Evolutionary conservation across 37 sponge, comb jelly and placozoan genomes (phyloP).

Genomic region (Chondrosia reniformis): DNA sequence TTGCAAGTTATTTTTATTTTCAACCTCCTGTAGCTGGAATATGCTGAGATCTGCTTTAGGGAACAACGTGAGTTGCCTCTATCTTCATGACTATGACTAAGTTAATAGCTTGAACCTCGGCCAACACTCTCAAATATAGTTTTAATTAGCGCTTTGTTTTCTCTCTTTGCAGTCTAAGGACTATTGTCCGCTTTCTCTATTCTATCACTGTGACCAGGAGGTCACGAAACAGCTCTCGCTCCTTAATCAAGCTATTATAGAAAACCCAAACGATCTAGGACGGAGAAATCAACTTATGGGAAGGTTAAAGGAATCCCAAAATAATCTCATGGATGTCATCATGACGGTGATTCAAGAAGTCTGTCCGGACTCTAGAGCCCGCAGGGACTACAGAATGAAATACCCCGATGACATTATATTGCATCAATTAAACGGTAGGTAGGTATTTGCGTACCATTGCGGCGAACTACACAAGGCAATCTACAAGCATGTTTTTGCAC

Average conservation of each 20-base stretch:
- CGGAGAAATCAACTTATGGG: slow-evolving; percentile 44
- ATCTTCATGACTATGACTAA: no score
- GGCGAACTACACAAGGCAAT: no score
- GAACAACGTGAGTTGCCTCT: no score
- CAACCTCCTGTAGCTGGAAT: no score
- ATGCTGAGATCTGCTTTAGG: no score
- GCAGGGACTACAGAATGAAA: slow-evolving; percentile 69
- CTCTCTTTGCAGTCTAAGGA: slow-evolving; percentile 49
- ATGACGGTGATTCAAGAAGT: slow-evolving; percentile 35
- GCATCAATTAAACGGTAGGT: slow-evolving; percentile 73
- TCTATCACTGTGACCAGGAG: slow-evolving; percentile 69
- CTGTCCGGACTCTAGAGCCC: slow-evolving; percentile 35
- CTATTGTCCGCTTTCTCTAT: slow-evolving; percentile 44
- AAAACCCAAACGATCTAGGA: slow-evolving; percentile 56
- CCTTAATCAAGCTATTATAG: slow-evolving; percentile 47
- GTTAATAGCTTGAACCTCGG: no score
- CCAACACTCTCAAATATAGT: no score
- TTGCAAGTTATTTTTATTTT: no score
- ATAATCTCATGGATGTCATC: slow-evolving; percentile 71
- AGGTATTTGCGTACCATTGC: not conserved
- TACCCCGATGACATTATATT: slow-evolving; percentile 76
- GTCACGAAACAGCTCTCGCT: slow-evolving; percentile 51
- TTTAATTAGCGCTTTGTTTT: no score
- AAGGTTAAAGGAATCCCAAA: slow-evolving; percentile 74
- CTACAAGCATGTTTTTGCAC: no score